Percentiles rank a stretch among this genome's conserved stretches.
Evolutionary conservation across 1,140 invertebrate species (phyloP).

Genomic region (Theocolax elegans): DNA sequence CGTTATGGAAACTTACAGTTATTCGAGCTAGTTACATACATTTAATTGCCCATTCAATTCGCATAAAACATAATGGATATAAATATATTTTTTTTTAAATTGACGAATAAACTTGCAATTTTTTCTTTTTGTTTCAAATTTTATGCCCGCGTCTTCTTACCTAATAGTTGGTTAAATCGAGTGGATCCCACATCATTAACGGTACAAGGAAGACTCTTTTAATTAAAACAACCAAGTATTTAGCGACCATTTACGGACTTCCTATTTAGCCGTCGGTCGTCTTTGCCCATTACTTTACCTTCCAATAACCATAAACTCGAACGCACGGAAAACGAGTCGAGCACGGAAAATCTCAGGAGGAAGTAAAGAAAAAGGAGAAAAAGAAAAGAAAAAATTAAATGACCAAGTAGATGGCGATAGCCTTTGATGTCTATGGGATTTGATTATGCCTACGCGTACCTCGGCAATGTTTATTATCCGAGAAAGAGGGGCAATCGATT

Average conservation of each 20-base stretch:
- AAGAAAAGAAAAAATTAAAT: constrained; percentile 45
- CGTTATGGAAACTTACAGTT: no score
- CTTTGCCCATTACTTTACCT: constrained; percentile 6
- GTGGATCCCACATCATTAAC: no score
- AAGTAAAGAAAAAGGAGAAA: no score
- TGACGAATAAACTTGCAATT: no score
- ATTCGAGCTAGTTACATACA: no score
- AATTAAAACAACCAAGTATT: constrained; percentile 26
- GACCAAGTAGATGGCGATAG: constrained; percentile 45
- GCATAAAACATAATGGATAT: no score
- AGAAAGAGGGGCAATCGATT: background rate
- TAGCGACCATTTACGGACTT: constrained; percentile 20
- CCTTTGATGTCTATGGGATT: constrained; percentile 58
- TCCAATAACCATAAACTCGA: constrained; percentile 23
- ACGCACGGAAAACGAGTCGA: background rate
- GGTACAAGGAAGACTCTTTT: background rate
- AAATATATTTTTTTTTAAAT: no score
- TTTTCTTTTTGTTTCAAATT: no score
- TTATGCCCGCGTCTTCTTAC: no score
- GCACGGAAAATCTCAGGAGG: background rate
- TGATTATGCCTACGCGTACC: constrained; percentile 52
- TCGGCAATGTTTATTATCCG: constrained; percentile 25
- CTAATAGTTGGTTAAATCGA: no score
- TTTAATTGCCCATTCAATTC: no score
- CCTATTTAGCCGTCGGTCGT: background rate